These are phyloP conservation scores for Sisyra nigra DNA, from an alignment of 2,888 invertebrate genomes.

Conservation along the genomic window DNA sequence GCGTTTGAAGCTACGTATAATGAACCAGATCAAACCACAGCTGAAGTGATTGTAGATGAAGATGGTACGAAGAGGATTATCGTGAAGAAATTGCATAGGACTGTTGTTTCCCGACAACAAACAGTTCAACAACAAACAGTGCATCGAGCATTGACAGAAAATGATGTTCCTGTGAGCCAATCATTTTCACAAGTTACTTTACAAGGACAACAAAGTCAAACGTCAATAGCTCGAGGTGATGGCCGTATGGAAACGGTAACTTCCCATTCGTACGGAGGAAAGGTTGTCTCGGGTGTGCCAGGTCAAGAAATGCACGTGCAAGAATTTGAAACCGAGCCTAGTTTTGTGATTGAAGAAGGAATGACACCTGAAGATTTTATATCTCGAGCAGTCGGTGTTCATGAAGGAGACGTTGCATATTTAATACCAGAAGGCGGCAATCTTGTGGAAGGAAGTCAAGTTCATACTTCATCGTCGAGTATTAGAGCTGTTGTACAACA, in stretches of 20 bases:
- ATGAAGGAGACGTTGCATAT: conserved; percentile 27
- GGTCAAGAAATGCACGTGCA: conserved; percentile 45
- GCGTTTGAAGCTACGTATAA: conserved; percentile 68
- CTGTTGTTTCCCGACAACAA: conserved; percentile 48
- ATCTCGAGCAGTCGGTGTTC: conserved; percentile 24
- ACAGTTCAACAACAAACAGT: conserved; percentile 41
- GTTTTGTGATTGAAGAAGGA: conserved; percentile 36
- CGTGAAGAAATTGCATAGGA: conserved; percentile 54
- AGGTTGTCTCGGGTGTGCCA: conserved; percentile 43
- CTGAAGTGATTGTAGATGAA: conserved; percentile 63
- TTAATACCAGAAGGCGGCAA: conserved; percentile 20
- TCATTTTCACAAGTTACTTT: conserved; percentile 51
- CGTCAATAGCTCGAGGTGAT: conserved; percentile 38
- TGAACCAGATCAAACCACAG: conserved; percentile 69
- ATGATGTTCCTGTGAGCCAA: conserved; percentile 41
- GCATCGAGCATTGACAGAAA: conserved; percentile 33
- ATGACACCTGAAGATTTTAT: conserved; percentile 29
- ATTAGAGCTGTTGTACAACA: conserved; percentile 69
- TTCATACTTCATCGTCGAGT: conserved; percentile 47
- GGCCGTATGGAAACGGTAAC: conserved; percentile 44
- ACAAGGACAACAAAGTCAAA: conserved; percentile 44
- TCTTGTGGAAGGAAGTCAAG: conserved; percentile 21
- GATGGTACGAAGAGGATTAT: conserved; percentile 70
- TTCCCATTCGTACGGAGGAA: conserved; percentile 45
- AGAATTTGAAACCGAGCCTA: conserved; percentile 47